Conservation (phyloP, 2,888 invertebrate species). For the Hemithea aestivaria region DNA sequence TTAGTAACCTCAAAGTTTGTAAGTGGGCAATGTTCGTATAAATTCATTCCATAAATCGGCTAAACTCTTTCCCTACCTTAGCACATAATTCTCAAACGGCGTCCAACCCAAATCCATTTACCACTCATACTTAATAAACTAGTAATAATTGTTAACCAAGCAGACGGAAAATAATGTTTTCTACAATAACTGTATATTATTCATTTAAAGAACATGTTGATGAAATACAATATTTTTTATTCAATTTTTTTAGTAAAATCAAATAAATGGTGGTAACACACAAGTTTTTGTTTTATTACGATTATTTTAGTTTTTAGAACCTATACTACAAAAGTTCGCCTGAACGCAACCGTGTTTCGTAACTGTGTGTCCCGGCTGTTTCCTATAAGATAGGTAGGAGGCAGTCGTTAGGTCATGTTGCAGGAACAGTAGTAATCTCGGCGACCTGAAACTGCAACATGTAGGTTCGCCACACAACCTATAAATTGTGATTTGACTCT, state of each 20-base stretch:
- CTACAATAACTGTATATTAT: conserved; percentile 74
- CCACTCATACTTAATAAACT: conserved; percentile 26
- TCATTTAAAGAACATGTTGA: conserved; percentile 75
- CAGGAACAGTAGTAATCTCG: too few relatives aligned
- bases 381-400: too few relatives aligned
- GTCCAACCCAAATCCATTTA: conserved; percentile 2
- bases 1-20: not conserved
- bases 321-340: too few relatives aligned
- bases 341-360: too few relatives aligned
- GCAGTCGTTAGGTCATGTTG: too few relatives aligned
- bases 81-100: conserved; percentile 2
- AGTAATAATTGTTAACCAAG: conserved; percentile 41
- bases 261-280: conserved; percentile 76
- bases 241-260: conserved; percentile 78
- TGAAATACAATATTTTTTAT: conserved; percentile 79
- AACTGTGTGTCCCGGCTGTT: too few relatives aligned
- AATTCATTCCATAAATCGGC: conserved; percentile 11
- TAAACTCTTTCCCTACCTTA: not conserved
- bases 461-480: too few relatives aligned
- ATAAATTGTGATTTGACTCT: too few relatives aligned
- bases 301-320: conserved; percentile 1
- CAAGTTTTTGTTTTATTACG: conserved; percentile 41
- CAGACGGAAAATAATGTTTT: conserved; percentile 53
- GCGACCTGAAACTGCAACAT: too few relatives aligned
- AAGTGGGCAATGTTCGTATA: conserved; percentile 6